These are phyloP conservation scores for Yponomeuta evonymella DNA, from an alignment of 2,888 invertebrate genomes.

Conservation along the genomic window DNA sequence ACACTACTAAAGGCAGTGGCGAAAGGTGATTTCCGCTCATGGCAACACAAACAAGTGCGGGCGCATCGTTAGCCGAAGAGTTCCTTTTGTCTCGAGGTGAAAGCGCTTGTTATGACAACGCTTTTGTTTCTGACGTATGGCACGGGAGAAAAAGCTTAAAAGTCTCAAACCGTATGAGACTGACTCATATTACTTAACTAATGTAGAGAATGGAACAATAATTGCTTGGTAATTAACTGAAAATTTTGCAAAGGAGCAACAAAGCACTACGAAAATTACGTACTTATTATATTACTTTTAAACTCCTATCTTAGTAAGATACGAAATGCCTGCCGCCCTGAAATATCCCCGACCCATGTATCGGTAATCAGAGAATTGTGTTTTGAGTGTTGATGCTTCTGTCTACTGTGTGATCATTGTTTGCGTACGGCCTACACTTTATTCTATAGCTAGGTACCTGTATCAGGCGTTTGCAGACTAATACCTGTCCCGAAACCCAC, in stretches of 20 bases:
- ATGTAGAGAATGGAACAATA: background rate
- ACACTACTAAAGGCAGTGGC: background rate
- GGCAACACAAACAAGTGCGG: slow-evolving; percentile 36
- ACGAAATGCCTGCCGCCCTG: no score
- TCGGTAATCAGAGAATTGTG: no score
- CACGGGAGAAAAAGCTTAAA: slow-evolving; percentile 34
- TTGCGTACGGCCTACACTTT: no score
- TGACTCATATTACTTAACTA: background rate
- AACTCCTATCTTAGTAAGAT: no score
- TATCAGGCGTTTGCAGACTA: no score
- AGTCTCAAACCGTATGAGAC: background rate
- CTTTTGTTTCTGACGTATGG: slow-evolving; percentile 49
- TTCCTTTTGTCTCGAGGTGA: slow-evolving; percentile 60
- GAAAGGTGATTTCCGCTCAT: slow-evolving; percentile 33
- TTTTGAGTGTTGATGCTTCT: no score
- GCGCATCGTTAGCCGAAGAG: slow-evolving; percentile 58
- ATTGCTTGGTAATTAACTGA: background rate
- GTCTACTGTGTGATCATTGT: no score
- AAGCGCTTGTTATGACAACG: slow-evolving; percentile 45
- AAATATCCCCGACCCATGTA: no score
- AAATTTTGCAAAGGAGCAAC: background rate
- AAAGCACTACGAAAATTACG: background rate
- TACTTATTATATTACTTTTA: background rate
- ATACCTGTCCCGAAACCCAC: no score
- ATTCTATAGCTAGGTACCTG: no score